These are phyloP conservation scores for Caenorhabditis zanzibari DNA, from an alignment of 2,888 invertebrate genomes.

Conservation along the genomic window DNA sequence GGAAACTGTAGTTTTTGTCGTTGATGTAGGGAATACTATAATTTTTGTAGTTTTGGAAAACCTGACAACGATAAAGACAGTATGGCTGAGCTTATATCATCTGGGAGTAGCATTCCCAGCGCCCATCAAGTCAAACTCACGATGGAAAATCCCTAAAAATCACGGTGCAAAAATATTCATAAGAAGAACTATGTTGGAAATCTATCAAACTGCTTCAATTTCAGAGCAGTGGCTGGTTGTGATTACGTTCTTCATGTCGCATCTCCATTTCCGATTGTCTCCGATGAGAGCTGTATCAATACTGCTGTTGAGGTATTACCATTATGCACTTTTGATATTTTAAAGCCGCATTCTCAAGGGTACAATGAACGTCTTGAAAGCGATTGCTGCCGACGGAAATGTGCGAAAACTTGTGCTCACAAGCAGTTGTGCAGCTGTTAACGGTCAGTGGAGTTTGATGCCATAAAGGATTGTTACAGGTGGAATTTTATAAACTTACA, in stretches of 20 bases:
- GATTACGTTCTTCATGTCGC: slow-evolving; percentile 82
- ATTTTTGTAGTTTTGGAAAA: too few relatives aligned
- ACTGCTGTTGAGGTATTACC: slow-evolving; percentile 68
- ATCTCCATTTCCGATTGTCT: slow-evolving; percentile 82
- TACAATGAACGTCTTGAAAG: slow-evolving; percentile 75
- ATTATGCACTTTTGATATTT: slow-evolving; percentile 3
- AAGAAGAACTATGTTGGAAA: too few relatives aligned
- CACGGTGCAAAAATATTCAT: too few relatives aligned
- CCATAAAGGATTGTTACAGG: not conserved
- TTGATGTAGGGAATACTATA: not conserved
- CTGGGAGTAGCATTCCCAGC: too few relatives aligned
- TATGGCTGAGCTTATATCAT: too few relatives aligned
- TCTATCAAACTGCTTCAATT: too few relatives aligned
- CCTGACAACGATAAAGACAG: too few relatives aligned
- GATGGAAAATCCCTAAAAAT: too few relatives aligned
- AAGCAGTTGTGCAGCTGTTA: slow-evolving; percentile 85
- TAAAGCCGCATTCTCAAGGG: slow-evolving; percentile 53
- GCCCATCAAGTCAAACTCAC: too few relatives aligned
- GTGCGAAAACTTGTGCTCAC: slow-evolving; percentile 86
- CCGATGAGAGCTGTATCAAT: slow-evolving; percentile 75
- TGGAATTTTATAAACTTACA: slow-evolving; percentile 55
- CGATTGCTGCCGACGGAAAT: slow-evolving; percentile 82
- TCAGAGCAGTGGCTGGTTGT: slow-evolving; percentile 78
- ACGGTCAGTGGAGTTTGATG: slow-evolving; percentile 75
- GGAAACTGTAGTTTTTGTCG: not conserved